Evolutionary conservation across 2,113 vertebrate species (phyloP), one percentile per base, ranked within the genome.

Genomic region (Callaeas wilsoni): DNA sequence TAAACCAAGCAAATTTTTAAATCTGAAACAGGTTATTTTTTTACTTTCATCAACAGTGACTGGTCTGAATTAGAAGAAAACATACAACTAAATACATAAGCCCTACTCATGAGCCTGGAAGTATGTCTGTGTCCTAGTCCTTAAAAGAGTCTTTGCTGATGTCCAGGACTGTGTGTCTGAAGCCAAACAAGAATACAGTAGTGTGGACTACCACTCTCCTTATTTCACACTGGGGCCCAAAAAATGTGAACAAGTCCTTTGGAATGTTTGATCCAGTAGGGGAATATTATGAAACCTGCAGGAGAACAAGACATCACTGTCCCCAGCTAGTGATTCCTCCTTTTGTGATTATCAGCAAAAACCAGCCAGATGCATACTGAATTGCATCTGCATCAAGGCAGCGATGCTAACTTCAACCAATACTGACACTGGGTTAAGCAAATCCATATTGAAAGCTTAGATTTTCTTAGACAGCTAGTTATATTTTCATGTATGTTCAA

Each of bases 361-460:
- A 27, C 0, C 9, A 64, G 30, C 8, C 49, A 59, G 30, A 4
- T 19, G 30, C 1, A 1, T 12, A 44, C 4, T 1, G 3, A 76
- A 32, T 19, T 44, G 26, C 13, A 44, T 21, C 42, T 10, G 2
- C 1, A 6, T 32, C 35, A 56, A 68, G 22, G 39, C 49, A 53
- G 35, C 10, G 25, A 82, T 1, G 3, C 15, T 62, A 46, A 65
- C 20, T 70, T 67, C 35, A 85, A 39, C 16, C n/a, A 78, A 2
- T 2, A 2, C 0, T 76, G 76, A 73, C 53, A 13, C 9, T 41
- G 10, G 6, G 22, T 65, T 70, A 49, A 84, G 50, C 53, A 86
- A 89, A 81, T 9, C 9, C 10, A 16, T 19, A 77, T 5, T 17
- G 25, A 47, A 90, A 56, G 23, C 18, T 20, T 18, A 57, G 17